Evolutionary conservation across 2,888 invertebrate species (phyloP).

Genomic region (Tricholauxania praeusta): DNA sequence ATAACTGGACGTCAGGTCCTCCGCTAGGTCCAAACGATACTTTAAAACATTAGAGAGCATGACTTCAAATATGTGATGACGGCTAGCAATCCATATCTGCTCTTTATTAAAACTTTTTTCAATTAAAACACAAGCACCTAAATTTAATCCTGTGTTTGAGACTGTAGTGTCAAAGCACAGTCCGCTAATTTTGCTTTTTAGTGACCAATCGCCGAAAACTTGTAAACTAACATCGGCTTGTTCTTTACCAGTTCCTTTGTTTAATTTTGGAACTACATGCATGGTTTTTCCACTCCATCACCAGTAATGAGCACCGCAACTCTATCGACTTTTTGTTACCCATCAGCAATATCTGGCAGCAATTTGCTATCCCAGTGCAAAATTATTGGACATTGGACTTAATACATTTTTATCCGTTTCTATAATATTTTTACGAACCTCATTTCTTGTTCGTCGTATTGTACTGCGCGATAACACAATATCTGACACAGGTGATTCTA

Average conservation of each 20-base stretch:
- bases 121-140: not conserved
- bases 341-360: slow-evolving; percentile 19
- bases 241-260: slow-evolving; percentile 12
- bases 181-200: slow-evolving; percentile 11
- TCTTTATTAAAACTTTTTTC: slow-evolving; percentile 4
- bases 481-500: not conserved
- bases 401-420: too few species aligned
- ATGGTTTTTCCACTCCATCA: slow-evolving; percentile 17
- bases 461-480: not conserved
- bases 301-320: slow-evolving; percentile 15
- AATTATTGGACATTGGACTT: too few species aligned
- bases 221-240: slow-evolving; percentile 4
- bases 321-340: slow-evolving; percentile 20
- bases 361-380: too few species aligned
- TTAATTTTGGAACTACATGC: not conserved
- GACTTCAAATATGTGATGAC: slow-evolving; percentile 24
- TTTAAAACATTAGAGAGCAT: too few species aligned
- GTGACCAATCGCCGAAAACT: not conserved
- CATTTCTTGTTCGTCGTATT: too few species aligned
- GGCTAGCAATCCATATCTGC: slow-evolving; percentile 8
- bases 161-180: slow-evolving; percentile 10
- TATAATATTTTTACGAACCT: too few species aligned
- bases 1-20: too few species aligned
- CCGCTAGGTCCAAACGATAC: too few species aligned
- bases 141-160: not conserved